Conservation (phyloP, 2,888 invertebrate species). For the Psylliodes chrysocephalus region DNA sequence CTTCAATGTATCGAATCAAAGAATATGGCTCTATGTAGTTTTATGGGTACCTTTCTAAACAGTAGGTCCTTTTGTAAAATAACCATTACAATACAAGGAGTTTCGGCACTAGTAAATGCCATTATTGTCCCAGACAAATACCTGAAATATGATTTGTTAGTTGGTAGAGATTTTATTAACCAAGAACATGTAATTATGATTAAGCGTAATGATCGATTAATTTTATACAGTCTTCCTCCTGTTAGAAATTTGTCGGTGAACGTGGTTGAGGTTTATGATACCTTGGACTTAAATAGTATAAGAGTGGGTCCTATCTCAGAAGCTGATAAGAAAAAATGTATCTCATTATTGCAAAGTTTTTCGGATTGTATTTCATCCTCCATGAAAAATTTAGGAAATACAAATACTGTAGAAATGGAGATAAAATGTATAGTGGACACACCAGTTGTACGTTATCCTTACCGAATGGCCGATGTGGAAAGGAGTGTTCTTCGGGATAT, state of each 20-base stretch:
- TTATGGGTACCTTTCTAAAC: not conserved
- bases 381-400: constrained; percentile 14
- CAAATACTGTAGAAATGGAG: constrained; percentile 12
- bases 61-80: not conserved
- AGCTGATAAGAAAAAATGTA: not conserved
- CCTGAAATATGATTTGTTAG: not conserved
- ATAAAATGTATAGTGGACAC: constrained; percentile 13
- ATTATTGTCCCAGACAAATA: not conserved
- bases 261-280: not conserved
- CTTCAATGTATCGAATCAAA: not conserved
- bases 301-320: not conserved
- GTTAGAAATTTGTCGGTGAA: not conserved
- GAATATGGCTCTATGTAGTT: not conserved
- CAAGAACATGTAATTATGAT: not conserved
- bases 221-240: not conserved
- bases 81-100: not conserved
- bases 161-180: not conserved
- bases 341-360: constrained; percentile 15
- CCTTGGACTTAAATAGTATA: not conserved
- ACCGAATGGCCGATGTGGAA: constrained; percentile 32
- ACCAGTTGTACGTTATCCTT: constrained; percentile 32
- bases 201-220: not conserved
- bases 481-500: constrained; percentile 29
- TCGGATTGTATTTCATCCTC: constrained; percentile 12
- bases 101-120: not conserved